Base-by-base conservation (phyloP, 1,140 invertebrate genomes). In the Phenacoccus solenopsis region DNA sequence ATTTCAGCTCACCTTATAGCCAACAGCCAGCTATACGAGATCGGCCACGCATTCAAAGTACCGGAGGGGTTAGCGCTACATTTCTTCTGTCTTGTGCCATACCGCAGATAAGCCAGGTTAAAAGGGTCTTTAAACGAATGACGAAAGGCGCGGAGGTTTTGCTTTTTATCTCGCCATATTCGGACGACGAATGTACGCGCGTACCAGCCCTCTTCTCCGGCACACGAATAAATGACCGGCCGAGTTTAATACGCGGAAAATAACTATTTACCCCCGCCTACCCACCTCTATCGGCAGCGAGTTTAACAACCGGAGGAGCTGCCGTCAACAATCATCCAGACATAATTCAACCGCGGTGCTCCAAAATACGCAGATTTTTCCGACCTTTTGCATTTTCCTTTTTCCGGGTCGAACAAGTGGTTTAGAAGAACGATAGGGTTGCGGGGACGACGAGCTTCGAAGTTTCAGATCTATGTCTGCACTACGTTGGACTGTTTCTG, bases 241-340 rank as follows among this genome's bases (percentile, higher is more conserved):
- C 22, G 59, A 64, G 59, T 64, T 64, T 64, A 64, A 64, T 64
- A 64, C 25, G 59, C 59, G 59, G 59, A 64, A 64, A 64, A 64
- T 64, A 64, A 64, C 59, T 20, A 64, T 38, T 38, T 16, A 64
- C 22, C 21, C 56, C 59, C 59, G 22, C 20, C 25, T 9, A 64
- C 59, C 59, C 59, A 38, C 32, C 25, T 27, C 56, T 5, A 22
- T 59, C 2, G 59, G 4, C 22, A 49, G 20, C 3, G 20, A 7
- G 13, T 32, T 7, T 13, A 13, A 32, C 30, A 32, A 13, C n/a
- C n/a, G n/a, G n/a, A n/a, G n/a, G n/a, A 13, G 30, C 30, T 32
- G 30, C 30, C 13, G 30, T 32, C 30, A 32, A 32, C 30, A 13
- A 32, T 32, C 30, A 32, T 13, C 30, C 30, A 13, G n/a, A n/a